Evolutionary conservation across 2,113 vertebrate species (phyloP).

Genomic region (Ifrita kowaldi): DNA sequence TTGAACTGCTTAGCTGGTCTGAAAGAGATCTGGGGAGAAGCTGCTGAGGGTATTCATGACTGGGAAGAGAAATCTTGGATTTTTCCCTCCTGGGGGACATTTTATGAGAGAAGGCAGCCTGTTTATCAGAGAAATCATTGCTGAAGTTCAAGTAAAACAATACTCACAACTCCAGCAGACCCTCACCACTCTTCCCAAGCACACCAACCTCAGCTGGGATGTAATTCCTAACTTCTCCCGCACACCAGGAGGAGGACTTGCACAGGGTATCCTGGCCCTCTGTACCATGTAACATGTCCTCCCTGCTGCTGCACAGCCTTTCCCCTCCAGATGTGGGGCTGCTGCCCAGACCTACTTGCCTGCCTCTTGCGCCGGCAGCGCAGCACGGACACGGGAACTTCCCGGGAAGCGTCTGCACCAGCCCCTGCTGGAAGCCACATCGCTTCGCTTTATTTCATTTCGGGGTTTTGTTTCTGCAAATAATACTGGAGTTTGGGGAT

Average conservation of each 20-base stretch:
- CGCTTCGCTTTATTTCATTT: not conserved
- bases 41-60: not conserved
- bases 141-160: not conserved
- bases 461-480: not conserved
- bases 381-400: not conserved
- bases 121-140: not conserved
- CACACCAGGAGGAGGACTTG: not conserved
- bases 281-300: not conserved
- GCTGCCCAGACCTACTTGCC: not conserved
- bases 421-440: not conserved
- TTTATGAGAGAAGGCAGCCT: not conserved
- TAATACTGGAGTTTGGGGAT: not conserved
- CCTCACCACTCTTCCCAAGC: not conserved
- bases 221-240: not conserved
- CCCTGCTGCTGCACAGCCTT: not conserved
- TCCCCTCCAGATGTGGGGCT: slow-evolving; percentile 6
- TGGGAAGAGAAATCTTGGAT: not conserved
- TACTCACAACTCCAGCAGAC: not conserved
- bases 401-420: not conserved
- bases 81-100: not conserved
- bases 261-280: not conserved
- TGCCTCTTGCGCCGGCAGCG: not conserved
- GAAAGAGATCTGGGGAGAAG: not conserved
- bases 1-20: not conserved
- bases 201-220: not conserved